Percentiles rank a stretch among this genome's conserved stretches.
Evolutionary conservation across 1,140 invertebrate species (phyloP).

Genomic region (fruit fly (Drosophila melanogaster)): Release_6_plus_ISO1_MT NT_033779.5:11583501-11584000

Average conservation of each 20-base stretch:
- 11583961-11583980: constrained; percentile 81
- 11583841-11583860: constrained; percentile 37
- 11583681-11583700: constrained; percentile 43
- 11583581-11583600: constrained; percentile 13
- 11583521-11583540: constrained; percentile 35
- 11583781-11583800: not conserved
- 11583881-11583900: constrained; percentile 51
- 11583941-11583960: constrained; percentile 84
- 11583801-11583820: constrained; percentile 53
- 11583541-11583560: constrained; percentile 46
- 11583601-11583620: constrained; percentile 50
- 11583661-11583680: constrained; percentile 64
- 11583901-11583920: constrained; percentile 68
- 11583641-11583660: constrained; percentile 48
- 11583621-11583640: constrained; percentile 35
- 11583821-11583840: constrained; percentile 53
- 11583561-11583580: constrained; percentile 38
- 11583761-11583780: not conserved
- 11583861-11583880: constrained; percentile 34
- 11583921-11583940: constrained; percentile 83
- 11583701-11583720: constrained; percentile 29
- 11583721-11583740: constrained; percentile 61
- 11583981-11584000: constrained; percentile 31
- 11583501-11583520: not conserved
- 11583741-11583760: not conserved